These are phyloP conservation scores for Tetranychus cinnabarinus DNA, from an alignment of 1,140 invertebrate genomes.

Conservation along the genomic window DNA sequence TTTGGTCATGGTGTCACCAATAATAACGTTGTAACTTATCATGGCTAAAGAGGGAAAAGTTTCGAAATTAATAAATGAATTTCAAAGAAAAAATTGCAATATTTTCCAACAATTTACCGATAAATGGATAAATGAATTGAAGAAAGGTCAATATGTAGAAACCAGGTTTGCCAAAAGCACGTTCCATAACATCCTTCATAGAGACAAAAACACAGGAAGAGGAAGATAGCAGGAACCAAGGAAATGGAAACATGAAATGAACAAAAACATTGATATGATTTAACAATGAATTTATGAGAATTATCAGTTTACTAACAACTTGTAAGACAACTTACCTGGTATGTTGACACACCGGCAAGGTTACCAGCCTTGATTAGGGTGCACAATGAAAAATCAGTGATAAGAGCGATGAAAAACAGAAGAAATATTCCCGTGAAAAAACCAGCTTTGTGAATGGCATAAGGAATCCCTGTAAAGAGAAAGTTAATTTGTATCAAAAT, in stretches of 20 bases:
- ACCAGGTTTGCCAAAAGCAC: slow-evolving; percentile 51
- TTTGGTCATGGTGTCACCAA: slow-evolving; percentile 66
- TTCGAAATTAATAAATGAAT: slow-evolving; percentile 16
- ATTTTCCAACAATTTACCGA: slow-evolving; percentile 32
- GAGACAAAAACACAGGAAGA: background rate
- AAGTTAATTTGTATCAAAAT: too few species aligned
- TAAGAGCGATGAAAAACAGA: slow-evolving; percentile 42
- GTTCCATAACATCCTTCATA: slow-evolving; percentile 42
- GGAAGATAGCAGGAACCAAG: background rate
- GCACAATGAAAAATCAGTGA: slow-evolving; percentile 63
- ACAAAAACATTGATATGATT: background rate
- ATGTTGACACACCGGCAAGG: slow-evolving; percentile 52
- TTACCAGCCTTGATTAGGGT: slow-evolving; percentile 55
- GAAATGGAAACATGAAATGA: background rate
- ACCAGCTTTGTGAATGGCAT: slow-evolving; percentile 52
- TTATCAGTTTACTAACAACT: background rate
- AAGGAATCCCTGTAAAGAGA: slow-evolving; percentile 38
- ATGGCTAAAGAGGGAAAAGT: slow-evolving; percentile 33
- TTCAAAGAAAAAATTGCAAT: background rate
- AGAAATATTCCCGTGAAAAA: slow-evolving; percentile 48
- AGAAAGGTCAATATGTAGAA: slow-evolving; percentile 49
- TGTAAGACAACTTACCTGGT: slow-evolving; percentile 31
- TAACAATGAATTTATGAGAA: background rate
- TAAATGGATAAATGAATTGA: slow-evolving; percentile 64
- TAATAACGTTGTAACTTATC: slow-evolving; percentile 72